Evolutionary conservation across 2,888 invertebrate genomes (phyloP).

Genomic region (Rutpela maculata): DNA sequence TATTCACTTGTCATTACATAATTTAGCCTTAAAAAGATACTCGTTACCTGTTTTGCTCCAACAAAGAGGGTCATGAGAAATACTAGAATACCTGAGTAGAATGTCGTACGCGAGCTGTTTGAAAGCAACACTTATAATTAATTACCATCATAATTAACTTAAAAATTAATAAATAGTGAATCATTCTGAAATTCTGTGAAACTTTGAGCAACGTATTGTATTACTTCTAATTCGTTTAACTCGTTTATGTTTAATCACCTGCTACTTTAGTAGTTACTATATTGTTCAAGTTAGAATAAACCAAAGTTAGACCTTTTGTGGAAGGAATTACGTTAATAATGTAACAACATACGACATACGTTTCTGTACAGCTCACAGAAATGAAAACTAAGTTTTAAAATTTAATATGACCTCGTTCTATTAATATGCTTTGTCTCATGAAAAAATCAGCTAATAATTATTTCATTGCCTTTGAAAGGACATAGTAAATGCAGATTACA

Average conservation of each 20-base stretch:
- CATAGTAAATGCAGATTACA: too few species aligned
- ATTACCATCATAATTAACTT: background rate
- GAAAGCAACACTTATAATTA: conserved; percentile 13
- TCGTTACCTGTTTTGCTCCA: conserved; percentile 20
- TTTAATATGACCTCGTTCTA: conserved; percentile 17
- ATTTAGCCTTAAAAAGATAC: conserved; percentile 31
- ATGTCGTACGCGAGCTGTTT: conserved; percentile 8
- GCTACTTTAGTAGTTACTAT: conserved; percentile 18
- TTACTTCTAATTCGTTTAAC: conserved; percentile 11
- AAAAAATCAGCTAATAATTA: too few species aligned
- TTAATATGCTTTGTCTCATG: background rate
- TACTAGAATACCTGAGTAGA: conserved; percentile 9
- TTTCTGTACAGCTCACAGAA: background rate
- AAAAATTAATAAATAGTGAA: conserved; percentile 11
- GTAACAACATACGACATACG: background rate
- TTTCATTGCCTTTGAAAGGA: too few species aligned
- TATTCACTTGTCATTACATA: conserved; percentile 33
- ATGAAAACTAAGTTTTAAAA: conserved; percentile 32
- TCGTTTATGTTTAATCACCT: conserved; percentile 24
- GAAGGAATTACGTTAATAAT: conserved; percentile 8
- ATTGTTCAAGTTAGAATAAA: conserved; percentile 34
- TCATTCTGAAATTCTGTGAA: conserved; percentile 14
- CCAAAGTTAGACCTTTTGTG: conserved; percentile 38
- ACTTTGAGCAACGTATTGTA: conserved; percentile 6
- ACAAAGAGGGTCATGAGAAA: conserved; percentile 33